A percentile compares a stretch with the other conserved stretches of the same genome.
These are phyloP conservation scores for Poecile montanus DNA, from an alignment of 2,797 vertebrate genomes.

Conservation along the genomic window DNA sequence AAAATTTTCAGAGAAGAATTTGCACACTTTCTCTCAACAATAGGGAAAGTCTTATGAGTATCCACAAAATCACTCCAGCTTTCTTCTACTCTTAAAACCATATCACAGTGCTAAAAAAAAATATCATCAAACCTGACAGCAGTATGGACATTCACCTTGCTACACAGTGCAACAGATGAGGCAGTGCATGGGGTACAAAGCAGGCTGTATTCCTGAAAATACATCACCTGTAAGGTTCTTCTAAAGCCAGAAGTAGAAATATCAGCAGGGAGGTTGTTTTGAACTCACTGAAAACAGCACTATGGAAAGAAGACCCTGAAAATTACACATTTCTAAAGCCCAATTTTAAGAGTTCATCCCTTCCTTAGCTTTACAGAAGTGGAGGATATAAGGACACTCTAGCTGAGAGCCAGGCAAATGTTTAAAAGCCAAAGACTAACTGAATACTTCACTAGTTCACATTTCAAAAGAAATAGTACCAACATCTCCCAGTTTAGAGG, in stretches of 20 bases:
- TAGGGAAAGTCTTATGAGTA: background rate
- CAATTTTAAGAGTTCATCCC: background rate
- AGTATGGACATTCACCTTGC: background rate
- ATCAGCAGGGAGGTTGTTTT: background rate
- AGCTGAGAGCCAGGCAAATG: background rate
- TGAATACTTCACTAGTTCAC: background rate
- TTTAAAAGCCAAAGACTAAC: background rate
- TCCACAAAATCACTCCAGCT: background rate
- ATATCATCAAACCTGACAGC: background rate
- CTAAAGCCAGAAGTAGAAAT: background rate
- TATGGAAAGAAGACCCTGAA: background rate
- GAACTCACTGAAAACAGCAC: background rate
- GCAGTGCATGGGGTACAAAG: background rate
- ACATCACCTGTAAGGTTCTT: background rate
- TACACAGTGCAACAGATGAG: background rate
- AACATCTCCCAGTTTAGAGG: background rate
- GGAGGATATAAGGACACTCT: background rate
- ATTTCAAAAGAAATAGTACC: background rate
- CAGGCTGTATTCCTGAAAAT: background rate
- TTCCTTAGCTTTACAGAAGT: background rate
- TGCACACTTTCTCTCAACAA: background rate
- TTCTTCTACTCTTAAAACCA: background rate
- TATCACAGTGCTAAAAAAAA: background rate
- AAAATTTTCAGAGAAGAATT: background rate
- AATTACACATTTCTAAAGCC: background rate